phyloP scores from a whole-genome alignment of 1,140 invertebrate species.

The Drosophila suzukii region DNA sequence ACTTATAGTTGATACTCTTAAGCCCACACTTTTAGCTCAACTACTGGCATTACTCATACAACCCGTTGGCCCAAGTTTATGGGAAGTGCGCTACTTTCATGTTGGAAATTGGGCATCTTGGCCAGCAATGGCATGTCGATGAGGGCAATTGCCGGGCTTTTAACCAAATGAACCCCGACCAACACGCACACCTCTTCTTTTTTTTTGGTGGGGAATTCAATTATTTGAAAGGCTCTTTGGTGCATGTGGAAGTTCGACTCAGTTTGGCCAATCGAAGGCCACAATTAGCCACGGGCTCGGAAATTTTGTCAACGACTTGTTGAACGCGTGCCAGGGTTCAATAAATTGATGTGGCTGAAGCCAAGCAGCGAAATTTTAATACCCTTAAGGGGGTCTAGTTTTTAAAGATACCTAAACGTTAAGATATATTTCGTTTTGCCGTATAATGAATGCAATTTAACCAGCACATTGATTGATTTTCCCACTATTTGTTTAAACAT shows the following conservation, averaged over 20 bases:
- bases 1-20: background rate
- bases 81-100: conserved; percentile 12
- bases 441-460: background rate
- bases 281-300: conserved; percentile 57
- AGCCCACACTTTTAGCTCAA: conserved; percentile 15
- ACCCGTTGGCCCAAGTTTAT: conserved; percentile 45
- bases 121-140: conserved; percentile 15
- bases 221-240: conserved; percentile 54
- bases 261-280: conserved; percentile 50
- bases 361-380: conserved; percentile 13
- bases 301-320: conserved; percentile 67
- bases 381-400: background rate
- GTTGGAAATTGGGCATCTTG: conserved; percentile 43
- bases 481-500: background rate
- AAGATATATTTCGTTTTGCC: no score
- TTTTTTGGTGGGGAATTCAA: conserved; percentile 44
- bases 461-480: no score
- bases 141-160: conserved; percentile 51
- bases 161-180: conserved; percentile 60
- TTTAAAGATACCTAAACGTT: no score
- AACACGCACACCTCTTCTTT: conserved; percentile 33
- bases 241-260: conserved; percentile 35
- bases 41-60: conserved; percentile 61
- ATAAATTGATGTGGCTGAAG: conserved; percentile 41
- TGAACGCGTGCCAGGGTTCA: conserved; percentile 50